Percentiles rank a stretch among this genome's conserved stretches.
phyloP scores from a whole-genome alignment of 2,888 invertebrate species.

The Globia sparganii region DNA sequence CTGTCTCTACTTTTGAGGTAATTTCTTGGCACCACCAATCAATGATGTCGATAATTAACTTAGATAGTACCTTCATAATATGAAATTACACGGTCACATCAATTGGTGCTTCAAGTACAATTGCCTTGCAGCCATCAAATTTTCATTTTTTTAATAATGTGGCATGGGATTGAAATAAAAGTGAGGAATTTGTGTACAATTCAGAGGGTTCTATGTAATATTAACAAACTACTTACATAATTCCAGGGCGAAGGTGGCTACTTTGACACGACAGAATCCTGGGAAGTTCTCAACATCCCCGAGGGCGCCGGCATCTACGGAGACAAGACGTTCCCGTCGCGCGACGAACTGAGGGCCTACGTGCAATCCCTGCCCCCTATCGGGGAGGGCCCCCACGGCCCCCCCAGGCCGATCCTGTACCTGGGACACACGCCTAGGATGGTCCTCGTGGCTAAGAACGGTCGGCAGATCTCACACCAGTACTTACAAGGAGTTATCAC shows the following conservation, averaged over 20 bases:
- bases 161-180: neutral
- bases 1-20: slow-evolving; percentile 83
- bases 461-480: slow-evolving; percentile 78
- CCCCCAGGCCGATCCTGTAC: slow-evolving; percentile 72
- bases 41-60: neutral
- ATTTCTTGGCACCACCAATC: neutral
- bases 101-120: neutral
- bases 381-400: slow-evolving; percentile 44
- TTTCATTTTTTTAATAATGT: neutral
- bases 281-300: slow-evolving; percentile 72
- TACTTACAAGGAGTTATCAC: slow-evolving; percentile 77
- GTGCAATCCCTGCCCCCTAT: slow-evolving; percentile 70
- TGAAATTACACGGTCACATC: too few relatives aligned
- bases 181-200: neutral
- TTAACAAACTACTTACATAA: neutral
- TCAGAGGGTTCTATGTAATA: neutral
- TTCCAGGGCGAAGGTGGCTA: slow-evolving; percentile 86
- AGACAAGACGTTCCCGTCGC: slow-evolving; percentile 74
- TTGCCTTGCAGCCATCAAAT: neutral
- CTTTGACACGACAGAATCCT: slow-evolving; percentile 80
- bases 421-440: slow-evolving; percentile 70
- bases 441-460: slow-evolving; percentile 73
- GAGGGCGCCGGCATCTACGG: slow-evolving; percentile 77
- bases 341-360: slow-evolving; percentile 74
- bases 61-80: neutral